Evolutionary conservation across 2,888 invertebrate species (phyloP).

Genomic region (Microctonus aethiopoides): DNA sequence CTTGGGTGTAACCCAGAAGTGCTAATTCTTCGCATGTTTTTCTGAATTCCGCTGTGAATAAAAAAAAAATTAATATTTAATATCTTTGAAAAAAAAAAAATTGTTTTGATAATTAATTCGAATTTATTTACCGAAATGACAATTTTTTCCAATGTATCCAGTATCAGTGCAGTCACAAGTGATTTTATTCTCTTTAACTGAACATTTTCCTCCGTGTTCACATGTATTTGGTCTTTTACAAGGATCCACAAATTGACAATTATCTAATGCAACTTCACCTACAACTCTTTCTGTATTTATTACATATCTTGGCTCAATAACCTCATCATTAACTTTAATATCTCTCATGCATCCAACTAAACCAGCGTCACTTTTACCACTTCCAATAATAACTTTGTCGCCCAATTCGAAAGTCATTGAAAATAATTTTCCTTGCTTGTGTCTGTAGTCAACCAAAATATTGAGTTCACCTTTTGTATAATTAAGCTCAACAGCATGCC

Average conservation of each 20-base stretch:
- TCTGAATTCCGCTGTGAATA: slow-evolving; percentile 79
- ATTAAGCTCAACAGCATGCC: slow-evolving; percentile 85
- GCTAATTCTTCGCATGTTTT: slow-evolving; percentile 94
- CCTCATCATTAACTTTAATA: slow-evolving; percentile 83
- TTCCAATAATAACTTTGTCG: slow-evolving; percentile 81
- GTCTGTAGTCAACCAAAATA: slow-evolving; percentile 80
- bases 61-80: neutral
- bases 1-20: slow-evolving; percentile 86
- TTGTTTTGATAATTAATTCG: no score
- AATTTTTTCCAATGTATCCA: slow-evolving; percentile 92
- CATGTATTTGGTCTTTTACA: slow-evolving; percentile 91
- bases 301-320: slow-evolving; percentile 84
- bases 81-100: no score
- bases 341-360: slow-evolving; percentile 93
- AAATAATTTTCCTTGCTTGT: slow-evolving; percentile 77
- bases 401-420: slow-evolving; percentile 76
- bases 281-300: slow-evolving; percentile 86
- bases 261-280: slow-evolving; percentile 90
- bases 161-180: slow-evolving; percentile 91
- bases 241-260: slow-evolving; percentile 90
- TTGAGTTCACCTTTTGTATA: slow-evolving; percentile 81
- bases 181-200: slow-evolving; percentile 86
- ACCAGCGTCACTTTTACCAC: slow-evolving; percentile 75
- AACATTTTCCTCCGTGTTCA: slow-evolving; percentile 91
- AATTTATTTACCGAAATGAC: slow-evolving; percentile 79